Evolutionary conservation across 2,888 invertebrate genomes (phyloP).

Genomic region (Apomyelois bistriatella): DNA sequence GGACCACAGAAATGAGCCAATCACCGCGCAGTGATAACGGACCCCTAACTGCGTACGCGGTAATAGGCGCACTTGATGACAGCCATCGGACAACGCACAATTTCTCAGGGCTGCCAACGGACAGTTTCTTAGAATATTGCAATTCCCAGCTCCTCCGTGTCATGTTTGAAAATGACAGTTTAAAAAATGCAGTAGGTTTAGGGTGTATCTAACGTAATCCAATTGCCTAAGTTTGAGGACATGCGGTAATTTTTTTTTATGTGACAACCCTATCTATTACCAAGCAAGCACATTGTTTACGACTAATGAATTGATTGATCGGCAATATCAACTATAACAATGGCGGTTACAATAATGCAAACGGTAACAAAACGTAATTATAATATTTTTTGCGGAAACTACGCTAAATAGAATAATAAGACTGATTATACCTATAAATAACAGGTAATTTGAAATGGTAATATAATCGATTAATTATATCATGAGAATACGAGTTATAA

Average conservation of each 20-base stretch:
- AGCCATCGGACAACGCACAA: not conserved
- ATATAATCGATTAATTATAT: too few species aligned
- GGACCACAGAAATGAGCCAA: not conserved
- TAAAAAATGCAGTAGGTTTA: too few species aligned
- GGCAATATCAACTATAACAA: not conserved
- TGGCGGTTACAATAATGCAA: not conserved
- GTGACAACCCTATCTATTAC: not conserved
- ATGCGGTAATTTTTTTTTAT: too few species aligned
- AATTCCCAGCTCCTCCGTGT: too few species aligned
- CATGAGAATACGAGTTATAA: too few species aligned
- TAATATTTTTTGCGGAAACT: conserved; percentile 2
- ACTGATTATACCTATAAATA: not conserved
- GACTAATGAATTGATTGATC: conserved; percentile 2
- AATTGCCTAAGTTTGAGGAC: too few species aligned
- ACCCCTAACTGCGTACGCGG: not conserved
- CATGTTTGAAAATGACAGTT: too few species aligned
- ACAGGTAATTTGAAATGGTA: too few species aligned
- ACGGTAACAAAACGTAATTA: not conserved
- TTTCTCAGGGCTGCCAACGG: not conserved
- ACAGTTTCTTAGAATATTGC: not conserved
- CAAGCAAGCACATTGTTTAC: not conserved
- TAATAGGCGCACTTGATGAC: not conserved
- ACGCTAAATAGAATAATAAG: not conserved
- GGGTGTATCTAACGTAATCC: too few species aligned
- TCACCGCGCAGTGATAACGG: conserved; percentile 3